phyloP scores from a whole-genome alignment of 2,888 invertebrate species.

The Yponomeuta evonymella region DNA sequence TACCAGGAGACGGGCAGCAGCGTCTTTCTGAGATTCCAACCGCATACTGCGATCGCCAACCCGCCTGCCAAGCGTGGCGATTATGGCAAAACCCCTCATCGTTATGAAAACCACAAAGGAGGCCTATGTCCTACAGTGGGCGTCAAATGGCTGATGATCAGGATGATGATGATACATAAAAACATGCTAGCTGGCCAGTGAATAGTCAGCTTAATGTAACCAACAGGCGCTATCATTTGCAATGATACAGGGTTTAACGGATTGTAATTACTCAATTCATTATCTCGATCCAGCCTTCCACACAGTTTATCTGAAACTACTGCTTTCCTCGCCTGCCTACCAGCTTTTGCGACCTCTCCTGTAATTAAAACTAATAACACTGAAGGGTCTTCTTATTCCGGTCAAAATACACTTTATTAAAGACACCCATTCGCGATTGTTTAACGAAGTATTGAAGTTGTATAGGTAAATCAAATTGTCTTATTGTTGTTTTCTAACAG shows the following conservation, averaged over 20 bases:
- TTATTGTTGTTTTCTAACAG: not conserved
- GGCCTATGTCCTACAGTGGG: too few relatives aligned
- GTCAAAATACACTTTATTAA: not conserved
- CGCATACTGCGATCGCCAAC: too few relatives aligned
- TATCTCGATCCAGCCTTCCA: constrained; percentile 46
- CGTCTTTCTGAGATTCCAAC: too few relatives aligned
- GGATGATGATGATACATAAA: too few relatives aligned
- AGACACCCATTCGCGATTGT: not conserved
- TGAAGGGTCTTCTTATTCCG: not conserved
- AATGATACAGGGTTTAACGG: constrained; percentile 18
- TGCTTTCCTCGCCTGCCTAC: constrained; percentile 9
- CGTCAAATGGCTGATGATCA: too few relatives aligned
- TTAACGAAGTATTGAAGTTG: not conserved
- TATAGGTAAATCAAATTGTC: not conserved
- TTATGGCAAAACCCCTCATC: too few relatives aligned
- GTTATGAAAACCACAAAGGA: too few relatives aligned
- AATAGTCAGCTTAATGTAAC: constrained; percentile 5
- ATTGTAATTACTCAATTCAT: constrained; percentile 24
- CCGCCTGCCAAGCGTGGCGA: too few relatives aligned
- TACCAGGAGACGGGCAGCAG: too few relatives aligned
- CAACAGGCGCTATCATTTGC: constrained; percentile 7
- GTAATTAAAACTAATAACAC: not conserved
- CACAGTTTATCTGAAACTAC: constrained; percentile 30
- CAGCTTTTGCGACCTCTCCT: constrained; percentile 3
- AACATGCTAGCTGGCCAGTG: not conserved